Base-by-base conservation (phyloP, 1,140 invertebrate species). In the Drosophila ficusphila region DNA sequence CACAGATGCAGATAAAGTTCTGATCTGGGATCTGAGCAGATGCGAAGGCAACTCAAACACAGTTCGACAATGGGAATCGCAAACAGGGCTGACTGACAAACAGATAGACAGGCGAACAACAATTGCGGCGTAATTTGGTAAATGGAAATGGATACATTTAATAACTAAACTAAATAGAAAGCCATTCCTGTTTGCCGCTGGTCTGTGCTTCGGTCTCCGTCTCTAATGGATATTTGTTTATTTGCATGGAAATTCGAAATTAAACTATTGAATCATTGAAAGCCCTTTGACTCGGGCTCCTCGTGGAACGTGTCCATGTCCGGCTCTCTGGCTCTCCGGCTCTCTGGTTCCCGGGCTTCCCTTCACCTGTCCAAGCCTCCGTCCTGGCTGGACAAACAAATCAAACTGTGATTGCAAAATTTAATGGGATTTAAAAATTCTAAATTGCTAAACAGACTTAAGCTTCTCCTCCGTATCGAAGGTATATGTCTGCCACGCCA, bases 151-250 rank as follows among this genome's bases (percentile, higher is more conserved):
- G 71, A 83, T 83, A 85, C 73, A 60, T 86, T 86, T 86, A 83
- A 83, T 86, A 86, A 79, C 76, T 83, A 56, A 86, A 79, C 81
- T 76, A 86, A 83, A 86, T 68, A 83, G 70, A 85, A 83, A 76
- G 58, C 58, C 51, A 69, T 71, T 34, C 33, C 33, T 33, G 27
- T 18, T 23, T 47, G 21, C 5, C 16, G 1, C 16, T 52, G 38
- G 5, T 11, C 25, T 27, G 18, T 3, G 2, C 8, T 8, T 23
- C 27, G 0, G 16, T 31, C 39, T 41, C 2, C 47, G 6, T 34
- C 39, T 60, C 38, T 39, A 76, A 58, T 49, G 46, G 56, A 47
- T 67, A 76, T 83, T 83, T 73, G 69, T 73, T 73, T 72, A 51
- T 75, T 72, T 73, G 69, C 56, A 52, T 79, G 58, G 58, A 83